Conservation (phyloP, 2,113 vertebrate genomes). For the Marmota flaviventris region DNA sequence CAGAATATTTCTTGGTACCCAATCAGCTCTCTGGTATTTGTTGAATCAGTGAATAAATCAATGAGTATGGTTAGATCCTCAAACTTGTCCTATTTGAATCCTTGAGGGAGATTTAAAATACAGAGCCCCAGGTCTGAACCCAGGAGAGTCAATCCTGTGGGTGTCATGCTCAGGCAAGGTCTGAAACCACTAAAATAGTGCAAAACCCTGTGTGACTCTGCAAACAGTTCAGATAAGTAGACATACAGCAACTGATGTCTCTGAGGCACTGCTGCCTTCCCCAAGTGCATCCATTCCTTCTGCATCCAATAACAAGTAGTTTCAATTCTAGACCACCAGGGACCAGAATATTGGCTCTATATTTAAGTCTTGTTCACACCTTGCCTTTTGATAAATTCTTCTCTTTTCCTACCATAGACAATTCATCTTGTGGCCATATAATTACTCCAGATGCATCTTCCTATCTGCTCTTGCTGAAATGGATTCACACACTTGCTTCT, state of each 20-base stretch:
- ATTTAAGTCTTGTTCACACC: not conserved
- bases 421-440: not conserved
- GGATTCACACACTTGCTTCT: not conserved
- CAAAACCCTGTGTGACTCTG: fast-evolving
- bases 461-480: not conserved
- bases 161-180: not conserved
- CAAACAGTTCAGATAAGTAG: not conserved
- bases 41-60: not conserved
- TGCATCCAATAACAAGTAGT: not conserved
- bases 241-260: fast-evolving
- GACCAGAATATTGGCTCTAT: not conserved
- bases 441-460: not conserved
- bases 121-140: not conserved
- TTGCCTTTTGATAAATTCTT: not conserved
- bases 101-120: not conserved
- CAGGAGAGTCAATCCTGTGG: not conserved
- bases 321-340: not conserved
- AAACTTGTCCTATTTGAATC: not conserved
- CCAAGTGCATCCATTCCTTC: not conserved
- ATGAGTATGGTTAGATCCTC: not conserved
- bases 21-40: not conserved
- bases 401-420: not conserved
- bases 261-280: not conserved
- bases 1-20: not conserved
- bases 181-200: not conserved